phyloP scores from a whole-genome alignment of 2,888 invertebrate genomes.

The Megaustenia siamemsis region DNA sequence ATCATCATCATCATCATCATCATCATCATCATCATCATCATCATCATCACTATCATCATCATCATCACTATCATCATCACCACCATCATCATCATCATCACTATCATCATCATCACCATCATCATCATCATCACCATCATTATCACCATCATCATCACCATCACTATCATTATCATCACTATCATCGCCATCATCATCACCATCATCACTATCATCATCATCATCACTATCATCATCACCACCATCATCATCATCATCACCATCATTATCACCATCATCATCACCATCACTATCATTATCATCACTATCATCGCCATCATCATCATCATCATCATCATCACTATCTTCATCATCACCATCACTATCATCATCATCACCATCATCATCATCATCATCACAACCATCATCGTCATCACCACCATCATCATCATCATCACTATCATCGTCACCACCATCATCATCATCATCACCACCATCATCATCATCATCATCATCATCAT shows the following conservation, averaged over 20 bases:
- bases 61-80: background rate
- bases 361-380: too few species aligned
- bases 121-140: constrained; percentile 4
- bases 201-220: background rate
- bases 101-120: constrained; percentile 6
- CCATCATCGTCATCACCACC: background rate
- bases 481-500: too few species aligned
- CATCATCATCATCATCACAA: too few species aligned
- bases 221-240: background rate
- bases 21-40: constrained; percentile 40
- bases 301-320: background rate
- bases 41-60: constrained; percentile 28
- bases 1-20: constrained; percentile 31
- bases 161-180: background rate
- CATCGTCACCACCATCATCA: too few species aligned
- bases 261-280: background rate
- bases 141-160: background rate
- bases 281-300: background rate
- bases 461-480: too few species aligned
- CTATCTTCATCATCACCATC: too few species aligned
- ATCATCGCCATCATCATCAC: background rate
- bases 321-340: constrained; percentile 16
- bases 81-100: background rate
- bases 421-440: background rate
- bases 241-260: background rate